Evolutionary conservation across 2,113 vertebrate genomes (phyloP).

Genomic region (Apistogramma diplotaenia): DNA sequence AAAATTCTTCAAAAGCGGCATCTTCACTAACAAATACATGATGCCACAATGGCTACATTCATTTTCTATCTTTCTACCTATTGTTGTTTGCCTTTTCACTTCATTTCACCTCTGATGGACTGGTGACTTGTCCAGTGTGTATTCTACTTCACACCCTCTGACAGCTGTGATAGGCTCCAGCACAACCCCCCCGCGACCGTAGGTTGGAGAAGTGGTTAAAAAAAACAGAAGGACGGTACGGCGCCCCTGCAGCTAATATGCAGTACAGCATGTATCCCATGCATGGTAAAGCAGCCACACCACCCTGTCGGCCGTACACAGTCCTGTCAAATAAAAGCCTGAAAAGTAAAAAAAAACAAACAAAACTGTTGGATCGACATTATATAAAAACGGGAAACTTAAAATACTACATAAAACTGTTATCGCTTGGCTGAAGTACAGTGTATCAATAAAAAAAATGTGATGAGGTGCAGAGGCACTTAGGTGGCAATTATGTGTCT

Average conservation of each 20-base stretch:
- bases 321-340: not conserved
- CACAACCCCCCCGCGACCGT: no score
- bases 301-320: not conserved
- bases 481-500: not conserved
- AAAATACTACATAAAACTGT: not conserved
- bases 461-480: not conserved
- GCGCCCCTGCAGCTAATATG: not conserved
- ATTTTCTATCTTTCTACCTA: no score
- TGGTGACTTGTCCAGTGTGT: not conserved
- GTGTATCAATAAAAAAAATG: not conserved
- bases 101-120: no score
- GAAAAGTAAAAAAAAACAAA: not conserved
- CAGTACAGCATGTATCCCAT: not conserved
- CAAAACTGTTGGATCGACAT: not conserved
- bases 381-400: not conserved
- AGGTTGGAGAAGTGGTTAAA: no score
- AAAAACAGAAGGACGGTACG: no score
- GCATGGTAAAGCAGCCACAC: not conserved
- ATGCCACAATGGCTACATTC: no score
- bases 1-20: no score
- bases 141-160: not conserved
- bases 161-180: not conserved
- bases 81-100: no score
- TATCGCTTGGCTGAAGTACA: not conserved
- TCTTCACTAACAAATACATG: no score